These are phyloP conservation scores for Sciurus carolinensis DNA, from an alignment of 2,797 vertebrate genomes.

Conservation along the genomic window DNA sequence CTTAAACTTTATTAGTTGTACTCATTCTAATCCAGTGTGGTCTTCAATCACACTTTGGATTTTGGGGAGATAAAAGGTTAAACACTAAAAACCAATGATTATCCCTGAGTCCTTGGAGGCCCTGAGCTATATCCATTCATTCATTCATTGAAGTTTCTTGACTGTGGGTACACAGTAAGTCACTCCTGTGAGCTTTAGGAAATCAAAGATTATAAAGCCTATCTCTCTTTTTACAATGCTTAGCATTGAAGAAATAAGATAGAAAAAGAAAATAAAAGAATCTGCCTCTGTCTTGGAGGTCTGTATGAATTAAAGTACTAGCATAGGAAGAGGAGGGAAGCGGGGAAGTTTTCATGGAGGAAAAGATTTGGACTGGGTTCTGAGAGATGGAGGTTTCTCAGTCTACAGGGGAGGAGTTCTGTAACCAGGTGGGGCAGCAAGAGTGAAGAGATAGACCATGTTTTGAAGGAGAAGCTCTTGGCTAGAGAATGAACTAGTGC, in stretches of 20 bases:
- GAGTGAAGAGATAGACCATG: background rate
- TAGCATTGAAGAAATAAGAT: slow-evolving; percentile 22
- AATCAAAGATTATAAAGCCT: slow-evolving; percentile 17
- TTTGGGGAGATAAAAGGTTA: background rate
- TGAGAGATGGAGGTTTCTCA: background rate
- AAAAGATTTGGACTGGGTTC: background rate
- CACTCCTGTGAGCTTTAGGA: slow-evolving; percentile 1
- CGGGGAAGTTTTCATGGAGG: background rate
- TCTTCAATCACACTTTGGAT: background rate
- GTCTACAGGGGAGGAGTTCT: accelerated
- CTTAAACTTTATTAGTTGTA: background rate
- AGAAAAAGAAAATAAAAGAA: background rate
- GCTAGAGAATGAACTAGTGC: background rate
- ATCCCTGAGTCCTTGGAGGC: background rate
- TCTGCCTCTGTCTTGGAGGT: background rate
- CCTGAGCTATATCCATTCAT: background rate
- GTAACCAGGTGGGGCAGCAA: accelerated
- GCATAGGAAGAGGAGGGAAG: background rate
- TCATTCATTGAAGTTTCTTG: background rate
- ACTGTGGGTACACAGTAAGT: background rate
- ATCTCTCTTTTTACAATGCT: slow-evolving; percentile 46
- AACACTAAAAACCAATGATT: background rate
- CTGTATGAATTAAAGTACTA: background rate
- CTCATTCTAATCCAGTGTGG: background rate
- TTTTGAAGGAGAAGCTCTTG: background rate